These are phyloP conservation scores for Syngnathus typhle DNA, from an alignment of 2,113 vertebrate genomes.

Conservation along the genomic window DNA sequence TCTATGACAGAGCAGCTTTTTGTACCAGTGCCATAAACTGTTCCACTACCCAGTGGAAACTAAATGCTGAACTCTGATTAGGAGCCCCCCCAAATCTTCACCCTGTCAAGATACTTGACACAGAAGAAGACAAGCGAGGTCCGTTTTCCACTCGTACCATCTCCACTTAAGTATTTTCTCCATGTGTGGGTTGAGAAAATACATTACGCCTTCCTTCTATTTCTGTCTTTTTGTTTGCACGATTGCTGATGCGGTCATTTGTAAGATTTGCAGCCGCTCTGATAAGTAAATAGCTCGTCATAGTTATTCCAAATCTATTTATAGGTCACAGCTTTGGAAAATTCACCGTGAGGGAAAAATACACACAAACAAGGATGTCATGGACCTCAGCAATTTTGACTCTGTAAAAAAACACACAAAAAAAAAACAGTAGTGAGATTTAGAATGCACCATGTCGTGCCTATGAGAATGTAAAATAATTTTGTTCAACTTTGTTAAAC, in stretches of 20 bases:
- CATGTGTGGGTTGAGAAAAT: background rate
- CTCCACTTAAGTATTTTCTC: background rate
- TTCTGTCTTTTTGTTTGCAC: background rate
- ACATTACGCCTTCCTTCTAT: background rate
- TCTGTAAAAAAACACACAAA: no score
- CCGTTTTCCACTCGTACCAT: background rate
- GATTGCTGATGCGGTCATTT: background rate
- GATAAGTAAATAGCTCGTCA: background rate
- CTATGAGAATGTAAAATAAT: no score
- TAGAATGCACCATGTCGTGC: no score
- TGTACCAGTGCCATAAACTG: background rate
- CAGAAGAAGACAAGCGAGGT: background rate
- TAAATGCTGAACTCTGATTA: conserved; percentile 14
- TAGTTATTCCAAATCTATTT: no score
- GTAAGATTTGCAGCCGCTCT: background rate
- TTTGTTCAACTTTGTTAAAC: no score
- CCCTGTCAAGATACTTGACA: conserved; percentile 21
- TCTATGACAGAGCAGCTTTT: background rate
- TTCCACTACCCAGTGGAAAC: conserved; percentile 41
- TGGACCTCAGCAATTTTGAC: no score
- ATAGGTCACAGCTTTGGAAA: no score
- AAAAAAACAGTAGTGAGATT: no score
- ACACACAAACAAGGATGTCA: no score
- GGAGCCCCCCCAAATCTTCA: conserved; percentile 12
- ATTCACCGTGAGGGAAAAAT: no score